Evolutionary conservation across 2,888 invertebrate genomes (phyloP).

Genomic region (Lydus trimaculatus): DNA sequence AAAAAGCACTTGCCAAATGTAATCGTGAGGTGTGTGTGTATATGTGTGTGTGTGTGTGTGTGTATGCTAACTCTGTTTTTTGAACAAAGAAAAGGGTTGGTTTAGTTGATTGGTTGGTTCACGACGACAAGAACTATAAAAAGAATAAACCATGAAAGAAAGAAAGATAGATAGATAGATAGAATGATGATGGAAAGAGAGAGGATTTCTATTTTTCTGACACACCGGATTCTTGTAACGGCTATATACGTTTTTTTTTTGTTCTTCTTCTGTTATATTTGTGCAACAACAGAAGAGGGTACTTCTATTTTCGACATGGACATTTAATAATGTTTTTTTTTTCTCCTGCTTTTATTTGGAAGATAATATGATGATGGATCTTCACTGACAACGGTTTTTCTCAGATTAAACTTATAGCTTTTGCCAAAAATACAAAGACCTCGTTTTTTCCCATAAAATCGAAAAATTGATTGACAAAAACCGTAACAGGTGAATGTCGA

Average conservation of each 20-base stretch:
- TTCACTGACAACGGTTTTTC: conserved; percentile 3
- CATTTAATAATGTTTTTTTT: background rate
- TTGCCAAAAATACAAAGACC: too few species aligned
- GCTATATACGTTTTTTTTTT: conserved; percentile 13
- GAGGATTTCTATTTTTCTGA: background rate
- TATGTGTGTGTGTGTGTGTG: too few species aligned
- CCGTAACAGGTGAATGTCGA: background rate
- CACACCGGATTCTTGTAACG: conserved; percentile 22
- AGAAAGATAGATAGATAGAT: background rate
- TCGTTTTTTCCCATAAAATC: background rate
- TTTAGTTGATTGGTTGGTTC: conserved; percentile 10
- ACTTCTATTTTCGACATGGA: background rate
- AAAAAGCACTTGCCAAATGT: conserved; percentile 55
- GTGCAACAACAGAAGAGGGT: background rate
- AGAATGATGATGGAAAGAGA: background rate
- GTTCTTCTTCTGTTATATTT: background rate
- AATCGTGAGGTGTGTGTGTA: conserved; percentile 54
- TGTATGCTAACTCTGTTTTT: too few species aligned
- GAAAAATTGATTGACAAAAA: background rate
- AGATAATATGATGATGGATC: background rate
- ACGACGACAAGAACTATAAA: conserved; percentile 5
- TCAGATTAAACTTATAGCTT: background rate
- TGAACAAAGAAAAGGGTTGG: conserved; percentile 42
- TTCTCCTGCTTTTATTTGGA: background rate
- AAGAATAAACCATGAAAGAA: too few species aligned